Evolutionary conservation across 1,140 invertebrate species (phyloP).

Genomic region (Polyergus mexicanus): DNA sequence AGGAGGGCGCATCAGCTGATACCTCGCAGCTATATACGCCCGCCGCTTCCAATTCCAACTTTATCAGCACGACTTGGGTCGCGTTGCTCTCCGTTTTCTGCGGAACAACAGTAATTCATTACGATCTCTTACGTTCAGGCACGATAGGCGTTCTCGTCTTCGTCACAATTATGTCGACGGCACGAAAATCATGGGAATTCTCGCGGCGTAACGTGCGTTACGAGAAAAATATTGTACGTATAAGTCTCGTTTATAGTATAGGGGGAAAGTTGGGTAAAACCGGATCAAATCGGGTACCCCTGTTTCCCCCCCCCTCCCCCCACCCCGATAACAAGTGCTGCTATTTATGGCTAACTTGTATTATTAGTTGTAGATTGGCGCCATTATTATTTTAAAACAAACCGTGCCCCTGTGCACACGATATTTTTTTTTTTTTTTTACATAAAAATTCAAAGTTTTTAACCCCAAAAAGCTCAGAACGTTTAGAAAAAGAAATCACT

Average conservation of each 20-base stretch:
- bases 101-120: slow-evolving; percentile 73
- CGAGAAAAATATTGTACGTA: neutral
- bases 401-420: no score
- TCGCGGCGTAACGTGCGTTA: neutral
- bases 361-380: no score
- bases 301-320: no score
- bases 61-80: slow-evolving; percentile 88
- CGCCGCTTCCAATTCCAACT: slow-evolving; percentile 88
- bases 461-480: no score
- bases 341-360: no score
- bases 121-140: neutral
- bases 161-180: neutral
- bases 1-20: slow-evolving; percentile 94
- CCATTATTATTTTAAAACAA: no score
- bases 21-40: slow-evolving; percentile 93
- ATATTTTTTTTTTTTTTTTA: no score
- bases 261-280: neutral
- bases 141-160: neutral
- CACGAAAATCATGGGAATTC: neutral
- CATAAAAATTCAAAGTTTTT: no score
- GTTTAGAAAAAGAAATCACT: no score
- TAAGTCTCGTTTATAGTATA: neutral
- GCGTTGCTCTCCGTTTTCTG: slow-evolving; percentile 88
- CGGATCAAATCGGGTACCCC: no score
- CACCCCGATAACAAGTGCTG: no score